Evolutionary conservation across 2,113 vertebrate genomes (phyloP).

Genomic region (Elgaria multicarinata): DNA sequence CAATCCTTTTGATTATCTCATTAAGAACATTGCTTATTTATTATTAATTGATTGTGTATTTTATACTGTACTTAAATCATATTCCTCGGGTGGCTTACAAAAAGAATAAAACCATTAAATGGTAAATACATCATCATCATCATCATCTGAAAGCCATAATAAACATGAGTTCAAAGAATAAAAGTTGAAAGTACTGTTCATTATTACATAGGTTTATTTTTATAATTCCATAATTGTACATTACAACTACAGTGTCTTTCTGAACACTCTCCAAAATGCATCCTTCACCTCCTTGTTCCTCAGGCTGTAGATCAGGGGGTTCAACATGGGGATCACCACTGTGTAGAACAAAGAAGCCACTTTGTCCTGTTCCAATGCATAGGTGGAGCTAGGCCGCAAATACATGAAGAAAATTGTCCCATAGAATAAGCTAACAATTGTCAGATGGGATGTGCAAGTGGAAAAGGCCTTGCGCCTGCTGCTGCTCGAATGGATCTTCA

Average conservation of each 20-base stretch:
- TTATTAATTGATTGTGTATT: no score
- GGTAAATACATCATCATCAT: no score
- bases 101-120: no score
- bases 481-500: conserved; percentile 50
- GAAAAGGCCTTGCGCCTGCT: conserved; percentile 63
- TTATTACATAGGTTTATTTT: background rate
- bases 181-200: background rate
- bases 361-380: conserved; percentile 60
- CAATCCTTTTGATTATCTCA: background rate
- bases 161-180: background rate
- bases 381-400: conserved; percentile 46
- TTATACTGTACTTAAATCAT: no score
- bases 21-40: background rate
- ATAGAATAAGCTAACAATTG: conserved; percentile 61
- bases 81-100: no score
- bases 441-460: conserved; percentile 65
- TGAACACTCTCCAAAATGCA: conserved; percentile 49
- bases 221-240: background rate
- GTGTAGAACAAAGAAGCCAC: conserved; percentile 65
- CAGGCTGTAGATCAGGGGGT: conserved; percentile 68
- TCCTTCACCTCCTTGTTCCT: conserved; percentile 68
- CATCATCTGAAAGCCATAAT: no score
- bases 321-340: conserved; percentile 66
- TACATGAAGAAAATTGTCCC: conserved; percentile 67
- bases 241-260: conserved; percentile 14